phyloP scores from a whole-genome alignment of 2,113 vertebrate species.

The Rallus limicola region DNA sequence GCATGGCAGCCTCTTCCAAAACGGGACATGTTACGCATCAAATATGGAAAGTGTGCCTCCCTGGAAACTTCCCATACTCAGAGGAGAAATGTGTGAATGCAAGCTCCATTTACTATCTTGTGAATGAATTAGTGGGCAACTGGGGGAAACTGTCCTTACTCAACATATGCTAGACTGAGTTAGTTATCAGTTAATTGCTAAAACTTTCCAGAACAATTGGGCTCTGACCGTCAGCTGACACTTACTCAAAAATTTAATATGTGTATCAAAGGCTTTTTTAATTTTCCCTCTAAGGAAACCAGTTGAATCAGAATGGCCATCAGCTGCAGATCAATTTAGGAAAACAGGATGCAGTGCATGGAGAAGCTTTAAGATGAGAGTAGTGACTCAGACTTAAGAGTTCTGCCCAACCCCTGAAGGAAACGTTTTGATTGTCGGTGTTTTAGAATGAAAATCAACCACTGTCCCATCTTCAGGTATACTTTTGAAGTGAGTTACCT shows the following conservation, averaged over 20 bases:
- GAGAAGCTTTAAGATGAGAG: neutral
- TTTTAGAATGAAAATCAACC: neutral
- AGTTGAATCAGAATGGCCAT: neutral
- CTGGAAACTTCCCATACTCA: neutral
- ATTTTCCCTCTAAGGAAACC: neutral
- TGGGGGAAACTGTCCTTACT: neutral
- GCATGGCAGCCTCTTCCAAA: neutral
- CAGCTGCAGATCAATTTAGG: neutral
- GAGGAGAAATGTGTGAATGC: neutral
- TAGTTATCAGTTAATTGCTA: neutral
- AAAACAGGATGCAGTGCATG: neutral
- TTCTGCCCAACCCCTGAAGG: neutral
- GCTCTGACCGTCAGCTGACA: neutral
- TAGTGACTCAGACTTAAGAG: neutral
- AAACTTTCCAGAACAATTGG: neutral
- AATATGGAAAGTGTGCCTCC: fast-evolving
- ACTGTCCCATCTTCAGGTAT: neutral
- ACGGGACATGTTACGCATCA: neutral
- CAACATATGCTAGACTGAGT: neutral
- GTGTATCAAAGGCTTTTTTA: too few species aligned
- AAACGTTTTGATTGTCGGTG: neutral
- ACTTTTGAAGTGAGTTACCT: neutral
- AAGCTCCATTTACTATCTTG: neutral
- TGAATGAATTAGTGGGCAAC: neutral
- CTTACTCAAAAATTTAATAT: neutral